Evolutionary conservation across 2,888 invertebrate species (phyloP), one percentile per base, ranked within the genome.

Genomic region (Harpagoxenus sublaevis): DNA sequence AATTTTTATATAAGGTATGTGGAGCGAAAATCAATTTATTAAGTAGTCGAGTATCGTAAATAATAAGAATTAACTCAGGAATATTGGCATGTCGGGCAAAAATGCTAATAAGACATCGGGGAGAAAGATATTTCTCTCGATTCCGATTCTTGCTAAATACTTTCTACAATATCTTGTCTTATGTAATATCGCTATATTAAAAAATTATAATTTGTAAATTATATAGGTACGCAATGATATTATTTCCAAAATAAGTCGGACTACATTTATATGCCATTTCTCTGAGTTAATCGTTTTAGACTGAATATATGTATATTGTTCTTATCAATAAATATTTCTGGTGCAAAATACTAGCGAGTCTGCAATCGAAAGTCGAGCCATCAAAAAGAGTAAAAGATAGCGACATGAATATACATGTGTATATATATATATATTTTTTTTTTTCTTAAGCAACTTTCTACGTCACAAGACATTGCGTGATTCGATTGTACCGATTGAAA

Each of bases 401-500:
- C 15, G 60, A 48, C 10, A 60, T 31, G 45, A 23, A 77, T 35
- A 57, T 65, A 60, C 35, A 71, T 83, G 86, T 87, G 86, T 89
- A 39, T 10, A 18, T 89, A 23, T 23, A 23, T 23, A 23, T 23
- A n/a, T n/a, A n/a, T n/a, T n/a, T n/a, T n/a, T n/a, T n/a, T n/a
- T 88, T 91, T 89, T 93, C 89, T 87, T 89, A 93, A 92, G 92
- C 92, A 93, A 93, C 92, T 93, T 90, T 89, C 83, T 88, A 89
- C 78, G 79, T 89, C 85, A 81, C 84, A 78, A 82, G 63, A 23
- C 23, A 23, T 35, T 23, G 35, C 84, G 84, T 81, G 81, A 81
- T 57, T 83, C 68, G 81, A 70, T 84, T 75, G 82, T 84, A 84
- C 84, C 83, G 60, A 63, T 83, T 62, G 35, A 53, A 70, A 63